Conservation (phyloP, 2,797 vertebrate species). For the Sebastes hubbsi region DNA sequence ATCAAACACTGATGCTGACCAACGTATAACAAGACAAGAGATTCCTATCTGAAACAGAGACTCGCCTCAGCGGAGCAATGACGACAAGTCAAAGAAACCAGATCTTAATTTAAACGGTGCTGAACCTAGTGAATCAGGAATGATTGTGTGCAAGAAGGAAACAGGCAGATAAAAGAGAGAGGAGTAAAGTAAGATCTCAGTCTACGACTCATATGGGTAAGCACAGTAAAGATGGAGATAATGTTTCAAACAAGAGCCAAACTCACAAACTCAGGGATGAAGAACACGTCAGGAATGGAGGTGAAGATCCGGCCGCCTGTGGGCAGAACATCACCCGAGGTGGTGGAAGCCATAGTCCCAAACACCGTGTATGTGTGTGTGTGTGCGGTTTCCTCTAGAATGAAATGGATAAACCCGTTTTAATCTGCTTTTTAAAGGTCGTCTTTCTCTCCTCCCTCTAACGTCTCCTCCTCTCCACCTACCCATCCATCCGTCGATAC, state of each 20-base stretch:
- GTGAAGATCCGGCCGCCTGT: constrained; percentile 81
- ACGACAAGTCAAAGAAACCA: background rate
- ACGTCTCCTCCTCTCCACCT: constrained; percentile 31
- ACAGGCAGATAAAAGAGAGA: background rate
- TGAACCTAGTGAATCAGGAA: background rate
- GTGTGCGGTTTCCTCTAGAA: background rate
- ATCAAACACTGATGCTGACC: constrained; percentile 16
- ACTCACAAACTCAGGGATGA: constrained; percentile 89
- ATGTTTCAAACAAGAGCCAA: background rate
- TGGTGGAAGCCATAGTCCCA: constrained; percentile 77
- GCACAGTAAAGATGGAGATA: background rate
- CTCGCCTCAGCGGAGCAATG: background rate
- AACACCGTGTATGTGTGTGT: constrained; percentile 8
- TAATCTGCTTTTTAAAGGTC: constrained; percentile 57
- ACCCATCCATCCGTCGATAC: constrained; percentile 28
- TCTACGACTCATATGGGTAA: background rate
- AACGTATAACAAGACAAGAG: background rate
- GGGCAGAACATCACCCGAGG: constrained; percentile 72
- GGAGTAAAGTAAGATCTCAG: background rate
- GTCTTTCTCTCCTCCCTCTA: constrained; percentile 14
- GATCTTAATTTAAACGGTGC: background rate
- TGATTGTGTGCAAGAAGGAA: background rate
- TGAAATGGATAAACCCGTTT: constrained; percentile 36
- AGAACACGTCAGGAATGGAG: constrained; percentile 84
- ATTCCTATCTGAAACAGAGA: background rate